These are phyloP conservation scores for Alethe castanea DNA, from an alignment of 2,113 vertebrate species.

Conservation along the genomic window DNA sequence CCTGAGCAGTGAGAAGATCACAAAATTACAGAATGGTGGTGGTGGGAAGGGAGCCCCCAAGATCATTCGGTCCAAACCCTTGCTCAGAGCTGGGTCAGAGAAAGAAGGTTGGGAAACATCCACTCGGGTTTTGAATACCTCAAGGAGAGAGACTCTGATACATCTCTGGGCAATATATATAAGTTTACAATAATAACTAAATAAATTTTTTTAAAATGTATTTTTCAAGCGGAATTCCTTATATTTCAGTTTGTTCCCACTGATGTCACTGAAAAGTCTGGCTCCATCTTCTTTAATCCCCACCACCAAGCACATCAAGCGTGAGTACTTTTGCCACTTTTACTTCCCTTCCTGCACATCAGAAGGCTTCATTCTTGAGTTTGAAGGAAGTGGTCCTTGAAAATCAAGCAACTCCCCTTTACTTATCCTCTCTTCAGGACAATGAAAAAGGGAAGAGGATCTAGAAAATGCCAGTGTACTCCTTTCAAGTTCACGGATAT, in stretches of 20 bases:
- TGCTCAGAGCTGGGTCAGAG: neutral
- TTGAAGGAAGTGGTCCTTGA: neutral
- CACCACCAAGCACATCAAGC: neutral
- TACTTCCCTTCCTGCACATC: neutral
- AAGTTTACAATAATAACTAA: neutral
- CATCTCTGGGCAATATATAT: accelerated
- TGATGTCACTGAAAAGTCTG: neutral
- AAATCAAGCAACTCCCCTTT: neutral
- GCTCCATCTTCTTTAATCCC: neutral
- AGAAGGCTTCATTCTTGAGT: neutral
- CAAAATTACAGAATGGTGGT: neutral
- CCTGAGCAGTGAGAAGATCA: neutral
- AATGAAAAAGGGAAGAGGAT: neutral
- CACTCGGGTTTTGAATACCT: neutral
- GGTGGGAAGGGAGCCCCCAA: neutral
- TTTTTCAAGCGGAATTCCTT: neutral
- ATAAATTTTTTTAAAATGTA: neutral
- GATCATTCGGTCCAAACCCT: neutral
- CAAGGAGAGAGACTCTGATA: neutral
- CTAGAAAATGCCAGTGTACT: neutral
- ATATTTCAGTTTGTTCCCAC: neutral
- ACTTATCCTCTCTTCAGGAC: neutral
- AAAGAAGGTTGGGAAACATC: neutral
- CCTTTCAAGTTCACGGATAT: neutral
- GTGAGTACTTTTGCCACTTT: neutral